Conservation (phyloP, 2,113 vertebrate genomes). For the Psophia crepitans region DNA sequence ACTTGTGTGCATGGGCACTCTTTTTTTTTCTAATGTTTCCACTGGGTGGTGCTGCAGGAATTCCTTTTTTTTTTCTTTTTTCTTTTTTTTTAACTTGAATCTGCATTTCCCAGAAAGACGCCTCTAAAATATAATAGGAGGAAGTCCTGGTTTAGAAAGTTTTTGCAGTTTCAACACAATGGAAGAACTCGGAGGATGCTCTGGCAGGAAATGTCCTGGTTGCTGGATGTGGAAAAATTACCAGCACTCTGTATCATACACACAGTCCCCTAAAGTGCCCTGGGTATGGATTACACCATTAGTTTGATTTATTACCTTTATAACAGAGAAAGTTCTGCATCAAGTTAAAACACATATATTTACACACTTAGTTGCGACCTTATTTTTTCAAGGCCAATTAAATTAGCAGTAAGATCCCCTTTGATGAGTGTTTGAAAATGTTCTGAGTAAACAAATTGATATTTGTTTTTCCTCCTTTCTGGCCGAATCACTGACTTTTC, state of each 20-base stretch:
- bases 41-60: slow-evolving; percentile 88
- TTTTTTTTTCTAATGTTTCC: slow-evolving; percentile 72
- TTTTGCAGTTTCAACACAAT: slow-evolving; percentile 85
- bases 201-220: slow-evolving; percentile 83
- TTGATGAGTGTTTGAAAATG: background rate
- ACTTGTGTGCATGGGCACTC: background rate
- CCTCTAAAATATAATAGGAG: slow-evolving; percentile 90
- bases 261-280: background rate
- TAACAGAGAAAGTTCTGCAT: background rate
- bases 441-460: slow-evolving; percentile 42
- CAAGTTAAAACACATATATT: background rate
- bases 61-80: slow-evolving; percentile 71
- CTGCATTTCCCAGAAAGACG: slow-evolving; percentile 87
- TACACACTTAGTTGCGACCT: background rate
- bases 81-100: slow-evolving; percentile 70
- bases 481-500: slow-evolving; percentile 26
- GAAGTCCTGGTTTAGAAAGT: slow-evolving; percentile 96
- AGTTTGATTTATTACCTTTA: background rate
- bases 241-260: slow-evolving; percentile 31
- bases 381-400: background rate
- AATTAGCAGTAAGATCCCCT: background rate
- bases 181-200: slow-evolving; percentile 80
- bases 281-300: background rate
- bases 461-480: slow-evolving; percentile 25
- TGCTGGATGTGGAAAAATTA: slow-evolving; percentile 79